These are phyloP conservation scores for Zosterops lateralis DNA, from an alignment of 2,113 vertebrate species.

Conservation along the genomic window DNA sequence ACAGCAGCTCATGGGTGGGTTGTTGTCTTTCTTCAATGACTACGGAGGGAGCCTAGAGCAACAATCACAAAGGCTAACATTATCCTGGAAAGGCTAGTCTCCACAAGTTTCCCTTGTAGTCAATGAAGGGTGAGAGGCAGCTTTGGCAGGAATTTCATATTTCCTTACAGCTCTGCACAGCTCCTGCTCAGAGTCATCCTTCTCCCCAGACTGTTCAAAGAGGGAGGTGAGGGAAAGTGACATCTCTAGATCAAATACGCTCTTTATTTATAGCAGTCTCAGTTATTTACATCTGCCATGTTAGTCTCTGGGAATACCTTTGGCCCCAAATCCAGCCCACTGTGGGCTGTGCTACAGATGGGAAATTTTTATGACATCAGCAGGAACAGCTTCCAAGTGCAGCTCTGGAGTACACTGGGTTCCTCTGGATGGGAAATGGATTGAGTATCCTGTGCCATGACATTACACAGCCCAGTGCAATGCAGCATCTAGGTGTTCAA, in stretches of 20 bases:
- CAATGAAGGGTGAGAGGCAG: not conserved
- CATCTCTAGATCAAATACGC: not conserved
- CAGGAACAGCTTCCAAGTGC: accelerated
- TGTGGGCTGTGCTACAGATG: not conserved
- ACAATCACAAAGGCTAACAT: not conserved
- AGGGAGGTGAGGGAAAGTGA: not conserved
- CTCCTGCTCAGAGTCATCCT: not conserved
- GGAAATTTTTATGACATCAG: not conserved
- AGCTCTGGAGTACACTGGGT: not conserved
- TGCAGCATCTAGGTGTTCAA: not conserved
- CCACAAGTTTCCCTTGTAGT: not conserved
- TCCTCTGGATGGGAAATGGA: not conserved
- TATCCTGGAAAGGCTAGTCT: not conserved
- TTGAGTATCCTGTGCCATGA: not conserved
- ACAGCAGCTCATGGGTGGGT: not conserved
- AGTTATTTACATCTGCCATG: not conserved
- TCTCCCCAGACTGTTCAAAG: not conserved
- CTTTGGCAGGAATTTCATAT: not conserved
- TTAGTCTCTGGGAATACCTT: not conserved
- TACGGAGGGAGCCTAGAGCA: not conserved
- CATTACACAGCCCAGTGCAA: not conserved
- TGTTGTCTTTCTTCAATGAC: not conserved
- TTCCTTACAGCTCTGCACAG: not conserved
- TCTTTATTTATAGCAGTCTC: not conserved
- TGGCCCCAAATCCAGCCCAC: not conserved